phyloP scores from a whole-genome alignment of 2,888 invertebrate species.

The Sthenelais limicola region DNA sequence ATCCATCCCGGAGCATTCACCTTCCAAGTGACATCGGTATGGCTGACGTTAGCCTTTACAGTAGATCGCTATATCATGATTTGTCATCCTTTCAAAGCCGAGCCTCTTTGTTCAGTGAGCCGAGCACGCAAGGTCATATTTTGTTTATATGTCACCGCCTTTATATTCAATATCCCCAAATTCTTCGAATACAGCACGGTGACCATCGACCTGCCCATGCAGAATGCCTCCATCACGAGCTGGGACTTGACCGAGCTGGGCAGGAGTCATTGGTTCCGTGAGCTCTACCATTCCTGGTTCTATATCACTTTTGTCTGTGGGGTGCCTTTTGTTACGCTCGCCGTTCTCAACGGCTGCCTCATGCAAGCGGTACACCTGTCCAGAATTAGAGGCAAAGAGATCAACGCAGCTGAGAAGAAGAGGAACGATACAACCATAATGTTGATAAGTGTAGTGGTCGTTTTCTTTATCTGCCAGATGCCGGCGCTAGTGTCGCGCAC shows the following conservation, averaged over 20 bases:
- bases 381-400: slow-evolving; percentile 61
- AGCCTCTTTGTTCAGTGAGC: slow-evolving; percentile 64
- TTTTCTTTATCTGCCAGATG: slow-evolving; percentile 71
- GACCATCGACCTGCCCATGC: slow-evolving; percentile 46
- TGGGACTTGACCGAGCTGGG: slow-evolving; percentile 61
- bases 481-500: slow-evolving; percentile 71
- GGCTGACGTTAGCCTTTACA: slow-evolving; percentile 71
- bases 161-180: slow-evolving; percentile 67
- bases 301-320: slow-evolving; percentile 70
- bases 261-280: slow-evolving; percentile 54
- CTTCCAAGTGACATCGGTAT: slow-evolving; percentile 70
- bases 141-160: slow-evolving; percentile 58
- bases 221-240: slow-evolving; percentile 48
- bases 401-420: slow-evolving; percentile 67
- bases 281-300: slow-evolving; percentile 68
- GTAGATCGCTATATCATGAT: slow-evolving; percentile 73
- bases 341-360: slow-evolving; percentile 69
- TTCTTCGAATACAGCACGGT: slow-evolving; percentile 68
- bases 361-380: slow-evolving; percentile 69
- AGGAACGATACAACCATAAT: slow-evolving; percentile 72
- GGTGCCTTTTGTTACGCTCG: slow-evolving; percentile 69
- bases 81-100: slow-evolving; percentile 71
- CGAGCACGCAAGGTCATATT: slow-evolving; percentile 64
- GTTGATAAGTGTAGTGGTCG: slow-evolving; percentile 71
- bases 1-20: slow-evolving; percentile 68